A percentile compares a stretch with the other conserved stretches of the same genome.
Conservation (phyloP, 2,113 vertebrate species). For the Eclectus roratus region DNA sequence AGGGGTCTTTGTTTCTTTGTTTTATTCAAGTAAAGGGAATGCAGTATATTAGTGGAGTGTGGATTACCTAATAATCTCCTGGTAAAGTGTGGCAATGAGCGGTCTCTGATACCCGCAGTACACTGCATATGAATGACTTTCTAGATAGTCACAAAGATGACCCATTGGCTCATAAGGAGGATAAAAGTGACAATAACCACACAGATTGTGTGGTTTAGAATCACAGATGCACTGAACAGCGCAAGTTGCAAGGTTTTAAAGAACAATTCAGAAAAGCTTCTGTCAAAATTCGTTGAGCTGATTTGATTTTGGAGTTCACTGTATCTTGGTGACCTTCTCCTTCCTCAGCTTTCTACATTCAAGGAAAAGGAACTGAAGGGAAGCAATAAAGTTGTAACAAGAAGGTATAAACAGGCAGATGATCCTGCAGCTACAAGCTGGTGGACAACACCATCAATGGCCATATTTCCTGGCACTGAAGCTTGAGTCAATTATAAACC, state of each 20-base stretch:
- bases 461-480: background rate
- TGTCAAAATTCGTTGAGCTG: background rate
- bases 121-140: background rate
- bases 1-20: background rate
- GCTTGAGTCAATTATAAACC: background rate
- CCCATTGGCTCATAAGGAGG: background rate
- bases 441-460: background rate
- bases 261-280: background rate
- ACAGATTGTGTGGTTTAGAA: background rate
- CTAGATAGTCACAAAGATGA: background rate
- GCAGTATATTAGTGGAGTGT: background rate
- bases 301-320: background rate
- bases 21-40: background rate
- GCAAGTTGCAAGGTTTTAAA: background rate
- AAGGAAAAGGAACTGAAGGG: background rate
- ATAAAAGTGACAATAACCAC: background rate
- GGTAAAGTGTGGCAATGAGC: background rate
- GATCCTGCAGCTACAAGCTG: background rate
- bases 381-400: background rate
- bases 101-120: background rate
- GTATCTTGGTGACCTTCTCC: background rate
- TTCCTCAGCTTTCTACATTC: background rate
- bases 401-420: background rate
- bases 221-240: background rate
- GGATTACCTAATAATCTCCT: background rate